Evolutionary conservation across 2,797 vertebrate species (phyloP), one percentile per base, ranked within the genome.

Genomic region (Zenarchopterus dispar): DNA sequence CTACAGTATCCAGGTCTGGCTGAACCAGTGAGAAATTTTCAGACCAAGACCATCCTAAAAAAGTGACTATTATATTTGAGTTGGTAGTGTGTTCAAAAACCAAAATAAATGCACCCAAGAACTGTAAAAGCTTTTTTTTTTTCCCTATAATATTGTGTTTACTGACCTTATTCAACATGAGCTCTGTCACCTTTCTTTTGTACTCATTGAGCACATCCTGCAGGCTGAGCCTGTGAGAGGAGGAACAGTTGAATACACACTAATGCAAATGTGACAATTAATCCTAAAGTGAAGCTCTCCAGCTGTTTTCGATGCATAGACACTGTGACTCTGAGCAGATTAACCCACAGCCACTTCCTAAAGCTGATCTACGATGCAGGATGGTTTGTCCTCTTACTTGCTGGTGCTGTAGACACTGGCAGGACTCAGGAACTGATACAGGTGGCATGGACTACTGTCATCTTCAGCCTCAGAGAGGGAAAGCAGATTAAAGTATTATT

Each of bases 151-250:
- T 15, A 36, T 31, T 48, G 8, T 62, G 19, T 19, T n/a, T 16
- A 83, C 88, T 68, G 22, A 94, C 92, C 86, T 82, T 47, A 45
- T 5, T 80, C 15, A 8, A 87, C 67, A 89, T 31, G 3, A 93
- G 56, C 19, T 63, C 26, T 7, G 57, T 56, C 10, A 80, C 75
- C 54, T 83, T 87, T 62, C 43, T 82, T 72, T 54, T 86, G 81
- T 92, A 94, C 53, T 31, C 62, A 0, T 7, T 33, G 44, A 93
- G 79, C 31, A 88, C 46, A 1, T 82, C 59, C 42, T 87, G 80
- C 58, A 92, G 78, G 52, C 59, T 82, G 45, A 72, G 39, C 65
- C 93, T 94, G 70, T 41, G 9, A 62, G 33, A 52, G 18, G 33
- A 51, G 33, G 13, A 60, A 23, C 28, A 11, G 45, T 67, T 49